Base-by-base conservation (phyloP, 1,140 invertebrate genomes). In the Cydia strobilella region DNA sequence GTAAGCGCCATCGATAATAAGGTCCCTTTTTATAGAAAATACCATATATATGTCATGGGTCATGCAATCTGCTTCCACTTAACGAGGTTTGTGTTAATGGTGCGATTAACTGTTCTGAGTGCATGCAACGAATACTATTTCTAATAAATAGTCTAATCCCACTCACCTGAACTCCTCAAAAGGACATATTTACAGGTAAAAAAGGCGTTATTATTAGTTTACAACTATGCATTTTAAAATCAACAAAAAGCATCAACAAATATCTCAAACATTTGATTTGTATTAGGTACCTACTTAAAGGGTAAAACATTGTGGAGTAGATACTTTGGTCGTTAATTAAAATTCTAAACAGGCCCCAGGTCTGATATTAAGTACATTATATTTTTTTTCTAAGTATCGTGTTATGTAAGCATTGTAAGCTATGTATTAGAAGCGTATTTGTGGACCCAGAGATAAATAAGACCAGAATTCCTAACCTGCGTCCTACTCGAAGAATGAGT, bases 181-280 rank as follows among this genome's bases (percentile, higher is more conserved):
- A 69, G 39, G 35, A 75, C 7, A 45, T 31, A 66, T 48, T 72
- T 74, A 63, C 35, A 74, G 9, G 23, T 45, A 73, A 54, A 51
- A 48, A 54, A 73, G 7, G 12, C 66, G 15, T 69, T 69, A 31
- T 31, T 69, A 23, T 35, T 20, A 69, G 13, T 35, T 15, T 69
- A 39, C 27, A 69, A 69, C 15, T 69, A 42, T 69, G 45, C 72
- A 42, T 51, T 73, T 73, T 42, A 54, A 73, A 48, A 73, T 73
- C 13, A 51, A 73, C 51, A 51, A 51, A 51, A 73, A 73, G 27
- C 72, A 31, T 51, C 27, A 73, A 73, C 42, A 73, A 72, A 12
- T 25, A 73, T 51, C 13, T 35, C 12, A 31, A 51, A 51, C 2
- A 23, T 73, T 54, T 15, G 39, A 20, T 23, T 25, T 23, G 42